phyloP scores from a whole-genome alignment of 2,888 invertebrate species.

The Hyppa rectilinea region DNA sequence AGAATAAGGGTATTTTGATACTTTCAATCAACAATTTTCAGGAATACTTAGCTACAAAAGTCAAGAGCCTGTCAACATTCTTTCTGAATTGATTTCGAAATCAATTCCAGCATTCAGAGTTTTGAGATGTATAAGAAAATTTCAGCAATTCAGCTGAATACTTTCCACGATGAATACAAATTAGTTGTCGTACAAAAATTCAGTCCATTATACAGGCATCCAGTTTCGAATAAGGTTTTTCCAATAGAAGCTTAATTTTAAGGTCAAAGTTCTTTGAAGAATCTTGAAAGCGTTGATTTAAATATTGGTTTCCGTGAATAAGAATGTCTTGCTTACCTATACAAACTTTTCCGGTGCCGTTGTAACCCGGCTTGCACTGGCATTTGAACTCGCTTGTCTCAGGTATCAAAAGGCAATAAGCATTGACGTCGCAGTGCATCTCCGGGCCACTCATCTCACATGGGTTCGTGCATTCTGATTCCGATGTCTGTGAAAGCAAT shows the following conservation, averaged over 20 bases:
- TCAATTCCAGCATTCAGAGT: conserved; percentile 42
- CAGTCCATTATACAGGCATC: conserved; percentile 47
- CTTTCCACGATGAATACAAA: conserved; percentile 52
- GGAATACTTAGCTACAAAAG: conserved; percentile 14
- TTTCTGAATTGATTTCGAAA: conserved; percentile 35
- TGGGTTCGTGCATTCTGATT: conserved; percentile 96
- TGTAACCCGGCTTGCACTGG: conserved; percentile 98
- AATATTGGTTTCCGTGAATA: conserved; percentile 22
- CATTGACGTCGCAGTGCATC: conserved; percentile 96
- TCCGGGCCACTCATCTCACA: conserved; percentile 96
- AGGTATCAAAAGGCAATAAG: conserved; percentile 95
- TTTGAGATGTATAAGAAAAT: conserved; percentile 42
- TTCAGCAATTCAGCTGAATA: conserved; percentile 39
- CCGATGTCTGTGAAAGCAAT: conserved; percentile 91
- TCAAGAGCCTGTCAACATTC: conserved; percentile 35
- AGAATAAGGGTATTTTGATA: background rate
- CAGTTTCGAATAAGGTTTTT: conserved; percentile 40
- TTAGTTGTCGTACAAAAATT: conserved; percentile 48
- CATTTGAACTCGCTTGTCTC: conserved; percentile 97
- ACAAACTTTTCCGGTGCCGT: conserved; percentile 96
- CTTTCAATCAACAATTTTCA: conserved; percentile 1
- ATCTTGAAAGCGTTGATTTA: conserved; percentile 5
- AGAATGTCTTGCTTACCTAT: conserved; percentile 83
- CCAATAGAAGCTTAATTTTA: conserved; percentile 42
- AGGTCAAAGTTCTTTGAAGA: conserved; percentile 30